Evolutionary conservation across 2,113 vertebrate genomes (phyloP).

Genomic region (Callipepla squamata): DNA sequence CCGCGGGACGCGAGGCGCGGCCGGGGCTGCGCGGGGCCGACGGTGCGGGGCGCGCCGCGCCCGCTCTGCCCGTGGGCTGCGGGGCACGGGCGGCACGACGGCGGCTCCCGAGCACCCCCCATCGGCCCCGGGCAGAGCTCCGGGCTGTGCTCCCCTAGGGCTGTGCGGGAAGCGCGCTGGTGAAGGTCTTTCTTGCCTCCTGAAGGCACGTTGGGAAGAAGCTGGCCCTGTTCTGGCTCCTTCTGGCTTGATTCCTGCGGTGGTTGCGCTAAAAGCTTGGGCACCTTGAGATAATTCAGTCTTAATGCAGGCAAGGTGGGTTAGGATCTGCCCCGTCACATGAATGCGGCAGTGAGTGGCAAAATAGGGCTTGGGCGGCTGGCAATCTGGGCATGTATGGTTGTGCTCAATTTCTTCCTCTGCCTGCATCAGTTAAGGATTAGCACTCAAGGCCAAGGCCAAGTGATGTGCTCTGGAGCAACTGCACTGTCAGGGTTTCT

Average conservation of each 20-base stretch:
- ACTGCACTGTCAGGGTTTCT: background rate
- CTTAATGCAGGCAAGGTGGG: too few species aligned
- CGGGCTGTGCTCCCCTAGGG: background rate
- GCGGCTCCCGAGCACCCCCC: background rate
- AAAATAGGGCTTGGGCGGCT: background rate
- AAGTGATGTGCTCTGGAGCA: background rate
- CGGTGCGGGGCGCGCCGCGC: background rate
- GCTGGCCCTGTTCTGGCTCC: background rate
- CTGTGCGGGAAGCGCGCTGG: rapidly evolving
- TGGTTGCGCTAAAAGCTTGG: rapidly evolving
- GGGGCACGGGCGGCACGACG: background rate
- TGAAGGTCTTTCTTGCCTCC: background rate
- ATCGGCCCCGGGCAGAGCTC: background rate
- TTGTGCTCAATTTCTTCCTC: background rate
- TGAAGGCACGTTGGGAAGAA: background rate
- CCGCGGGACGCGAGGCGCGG: too few species aligned
- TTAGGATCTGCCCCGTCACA: background rate
- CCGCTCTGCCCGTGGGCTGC: background rate
- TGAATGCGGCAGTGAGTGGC: background rate
- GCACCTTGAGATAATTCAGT: background rate
- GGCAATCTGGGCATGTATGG: background rate
- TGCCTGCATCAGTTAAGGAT: background rate
- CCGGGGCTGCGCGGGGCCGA: background rate
- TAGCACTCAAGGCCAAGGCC: background rate
- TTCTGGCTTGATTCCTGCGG: background rate